Conservation (phyloP, 2,113 vertebrate genomes). For the Salvator merianae region DNA sequence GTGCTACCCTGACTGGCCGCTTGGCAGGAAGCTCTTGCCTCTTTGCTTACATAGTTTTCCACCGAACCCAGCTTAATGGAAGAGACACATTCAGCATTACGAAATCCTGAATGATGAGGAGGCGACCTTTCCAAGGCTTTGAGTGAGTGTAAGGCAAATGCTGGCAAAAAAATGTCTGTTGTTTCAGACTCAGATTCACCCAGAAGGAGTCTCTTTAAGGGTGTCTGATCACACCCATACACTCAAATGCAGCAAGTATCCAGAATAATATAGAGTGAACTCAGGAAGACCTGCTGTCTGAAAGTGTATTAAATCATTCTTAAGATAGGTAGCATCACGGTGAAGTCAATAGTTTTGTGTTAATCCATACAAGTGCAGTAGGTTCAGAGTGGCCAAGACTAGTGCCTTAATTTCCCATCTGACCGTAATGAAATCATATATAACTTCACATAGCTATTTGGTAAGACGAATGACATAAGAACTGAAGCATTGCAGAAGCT, state of each 20-base stretch:
- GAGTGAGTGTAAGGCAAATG: no score
- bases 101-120: no score
- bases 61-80: no score
- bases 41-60: no score
- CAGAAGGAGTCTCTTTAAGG: no score
- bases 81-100: no score
- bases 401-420: background rate
- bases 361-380: background rate
- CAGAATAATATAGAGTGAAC: background rate
- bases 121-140: no score
- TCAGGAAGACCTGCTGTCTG: background rate
- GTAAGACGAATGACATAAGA: background rate
- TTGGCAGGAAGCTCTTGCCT: no score
- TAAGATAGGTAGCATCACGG: background rate
- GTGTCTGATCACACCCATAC: background rate
- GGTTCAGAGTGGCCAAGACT: background rate
- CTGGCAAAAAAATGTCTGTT: no score
- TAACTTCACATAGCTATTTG: background rate
- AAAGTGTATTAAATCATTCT: background rate
- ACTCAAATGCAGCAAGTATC: background rate
- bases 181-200: no score
- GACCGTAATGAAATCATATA: background rate
- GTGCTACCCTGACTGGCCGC: no score
- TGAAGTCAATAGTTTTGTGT: background rate
- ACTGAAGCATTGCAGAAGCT: background rate